Conservation (phyloP, 2,888 invertebrate genomes). For the Panzeria rudis region DNA sequence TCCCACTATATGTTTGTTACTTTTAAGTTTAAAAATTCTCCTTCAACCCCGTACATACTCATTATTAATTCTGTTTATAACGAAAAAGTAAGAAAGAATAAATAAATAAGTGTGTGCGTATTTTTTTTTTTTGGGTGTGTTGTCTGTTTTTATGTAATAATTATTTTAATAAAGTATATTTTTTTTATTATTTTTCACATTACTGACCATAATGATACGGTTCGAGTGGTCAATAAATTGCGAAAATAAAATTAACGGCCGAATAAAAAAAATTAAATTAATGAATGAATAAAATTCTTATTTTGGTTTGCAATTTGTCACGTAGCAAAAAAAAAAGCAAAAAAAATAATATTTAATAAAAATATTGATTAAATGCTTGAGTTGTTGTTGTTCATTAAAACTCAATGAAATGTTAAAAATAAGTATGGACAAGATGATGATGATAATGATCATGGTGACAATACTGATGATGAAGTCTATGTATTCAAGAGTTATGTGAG, state of each 20-base stretch:
- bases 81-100: not conserved
- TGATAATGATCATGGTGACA: not conserved
- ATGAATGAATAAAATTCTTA: slow-evolving; percentile 48
- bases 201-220: slow-evolving; percentile 39
- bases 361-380: slow-evolving; percentile 42
- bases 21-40: not conserved
- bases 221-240: slow-evolving; percentile 27
- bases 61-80: not conserved
- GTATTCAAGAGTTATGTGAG: not conserved
- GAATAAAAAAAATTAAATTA: slow-evolving; percentile 26
- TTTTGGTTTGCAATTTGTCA: slow-evolving; percentile 44
- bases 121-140: slow-evolving; percentile 13
- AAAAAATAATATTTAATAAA: slow-evolving; percentile 52
- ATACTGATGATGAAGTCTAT: not conserved
- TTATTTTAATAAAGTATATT: slow-evolving; percentile 47
- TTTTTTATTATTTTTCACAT: slow-evolving; percentile 45
- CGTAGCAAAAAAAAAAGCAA: slow-evolving; percentile 45
- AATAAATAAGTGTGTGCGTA: not conserved
- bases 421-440: not conserved
- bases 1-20: no score
- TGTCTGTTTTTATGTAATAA: slow-evolving; percentile 41
- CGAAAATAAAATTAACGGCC: not conserved
- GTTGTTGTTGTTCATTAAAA: slow-evolving; percentile 44
- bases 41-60: no score
- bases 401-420: slow-evolving; percentile 22